Evolutionary conservation across 2,113 vertebrate species (phyloP).

Genomic region (Rafetus swinhoei): DNA sequence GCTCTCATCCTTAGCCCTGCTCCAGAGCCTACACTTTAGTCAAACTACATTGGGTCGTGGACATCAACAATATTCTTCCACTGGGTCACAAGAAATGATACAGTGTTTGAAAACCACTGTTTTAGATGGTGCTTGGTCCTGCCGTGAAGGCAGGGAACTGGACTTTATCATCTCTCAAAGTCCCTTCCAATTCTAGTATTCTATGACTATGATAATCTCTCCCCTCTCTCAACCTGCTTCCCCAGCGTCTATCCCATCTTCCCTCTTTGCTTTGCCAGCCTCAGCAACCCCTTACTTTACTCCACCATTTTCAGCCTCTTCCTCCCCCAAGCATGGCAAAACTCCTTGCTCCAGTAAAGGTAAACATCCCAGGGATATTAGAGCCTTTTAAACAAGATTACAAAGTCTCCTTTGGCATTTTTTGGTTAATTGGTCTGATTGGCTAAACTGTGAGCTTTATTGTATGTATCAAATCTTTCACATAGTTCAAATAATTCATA

Average conservation of each 20-base stretch:
- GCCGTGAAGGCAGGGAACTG: too few relatives aligned
- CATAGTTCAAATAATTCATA: not conserved
- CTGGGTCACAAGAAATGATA: too few relatives aligned
- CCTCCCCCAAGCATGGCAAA: not conserved
- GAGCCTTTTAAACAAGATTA: not conserved
- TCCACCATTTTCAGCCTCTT: not conserved
- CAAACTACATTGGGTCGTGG: too few relatives aligned
- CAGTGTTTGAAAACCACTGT: too few relatives aligned
- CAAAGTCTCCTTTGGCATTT: not conserved
- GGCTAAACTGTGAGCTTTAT: not conserved
- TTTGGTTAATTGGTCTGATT: not conserved
- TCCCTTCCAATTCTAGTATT: too few relatives aligned
- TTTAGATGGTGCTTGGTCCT: too few relatives aligned
- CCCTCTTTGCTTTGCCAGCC: not conserved
- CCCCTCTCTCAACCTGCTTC: not conserved
- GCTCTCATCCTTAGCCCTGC: too few relatives aligned
- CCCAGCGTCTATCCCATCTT: not conserved
- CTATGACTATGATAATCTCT: not conserved
- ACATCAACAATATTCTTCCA: too few relatives aligned
- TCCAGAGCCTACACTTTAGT: too few relatives aligned
- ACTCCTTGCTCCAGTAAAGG: not conserved
- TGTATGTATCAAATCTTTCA: not conserved
- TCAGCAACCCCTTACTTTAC: not conserved
- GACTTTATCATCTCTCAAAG: too few relatives aligned
- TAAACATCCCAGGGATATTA: not conserved